phyloP scores from a whole-genome alignment of 2,113 vertebrate species.

The Laticauda laticaudata region DNA sequence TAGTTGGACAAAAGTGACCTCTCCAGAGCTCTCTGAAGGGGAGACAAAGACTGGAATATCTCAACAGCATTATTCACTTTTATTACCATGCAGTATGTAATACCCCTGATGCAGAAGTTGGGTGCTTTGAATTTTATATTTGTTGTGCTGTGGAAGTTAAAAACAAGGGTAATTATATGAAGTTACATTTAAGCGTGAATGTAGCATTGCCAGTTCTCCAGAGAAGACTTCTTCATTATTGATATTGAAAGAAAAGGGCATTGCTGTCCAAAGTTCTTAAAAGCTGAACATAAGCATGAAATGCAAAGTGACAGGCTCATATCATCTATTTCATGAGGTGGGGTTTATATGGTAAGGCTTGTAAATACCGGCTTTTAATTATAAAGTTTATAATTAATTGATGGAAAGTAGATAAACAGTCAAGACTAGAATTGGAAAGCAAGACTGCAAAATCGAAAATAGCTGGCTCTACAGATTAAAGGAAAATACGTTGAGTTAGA shows the following conservation, averaged over 20 bases:
- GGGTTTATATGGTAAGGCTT: slow-evolving; percentile 13
- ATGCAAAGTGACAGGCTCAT: slow-evolving; percentile 30
- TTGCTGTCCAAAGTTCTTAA: slow-evolving; percentile 31
- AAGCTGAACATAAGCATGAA: slow-evolving; percentile 32
- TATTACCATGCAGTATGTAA: not conserved
- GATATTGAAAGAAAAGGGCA: slow-evolving; percentile 50
- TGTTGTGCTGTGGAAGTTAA: slow-evolving; percentile 27
- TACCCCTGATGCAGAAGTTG: not conserved
- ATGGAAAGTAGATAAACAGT: slow-evolving; percentile 38
- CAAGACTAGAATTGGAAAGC: slow-evolving; percentile 7
- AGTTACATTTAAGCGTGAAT: slow-evolving; percentile 35
- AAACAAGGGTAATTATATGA: not conserved
- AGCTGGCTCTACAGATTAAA: slow-evolving; percentile 17
- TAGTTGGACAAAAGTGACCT: not conserved
- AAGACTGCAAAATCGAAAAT: slow-evolving; percentile 33
- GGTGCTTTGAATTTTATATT: not conserved
- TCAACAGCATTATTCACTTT: not conserved
- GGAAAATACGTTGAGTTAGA: slow-evolving; percentile 3
- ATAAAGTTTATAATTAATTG: slow-evolving; percentile 46
- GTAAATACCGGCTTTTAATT: slow-evolving; percentile 53
- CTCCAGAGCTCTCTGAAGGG: not conserved
- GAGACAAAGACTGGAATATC: not conserved
- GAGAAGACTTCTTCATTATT: slow-evolving; percentile 30
- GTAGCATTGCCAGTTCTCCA: not conserved
- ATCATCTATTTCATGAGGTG: not conserved